Base-by-base conservation (phyloP, 2,888 invertebrate genomes). In the Colletes collaris region DNA sequence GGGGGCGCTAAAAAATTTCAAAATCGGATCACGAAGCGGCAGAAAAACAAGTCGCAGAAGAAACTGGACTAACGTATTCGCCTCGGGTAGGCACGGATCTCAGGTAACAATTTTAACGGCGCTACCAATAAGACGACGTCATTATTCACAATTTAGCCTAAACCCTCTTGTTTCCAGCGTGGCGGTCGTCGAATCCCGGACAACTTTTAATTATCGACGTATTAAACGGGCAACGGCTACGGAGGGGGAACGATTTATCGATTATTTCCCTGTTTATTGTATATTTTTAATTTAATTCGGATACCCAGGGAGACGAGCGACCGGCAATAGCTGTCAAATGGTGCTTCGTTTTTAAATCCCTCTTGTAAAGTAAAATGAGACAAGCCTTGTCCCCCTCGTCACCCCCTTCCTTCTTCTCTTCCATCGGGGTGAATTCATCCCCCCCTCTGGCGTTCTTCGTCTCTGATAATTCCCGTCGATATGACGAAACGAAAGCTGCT, bases 221-320 rank as follows among this genome's bases (percentile, higher is more conserved):
- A 90, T 91, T 91, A 79, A 72, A 68, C 70, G 73, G 78, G 73
- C 16, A 16, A 60, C 58, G 81, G 64, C 84, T 27, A 27, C 27
- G 53, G 73, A 67, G 66, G 75, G 71, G 74, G 74, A 75, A 77
- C 66, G 70, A 59, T 91, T 27, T 92, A 92, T 92, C 91, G 92
- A 92, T 92, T 92, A 91, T 92, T 89, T 90, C 87, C 91, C 90
- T 91, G 92, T 92, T 92, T 92, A 92, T 92, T 91, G 92, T 92
- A 92, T 92, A 92, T 92, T 92, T 92, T 91, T 92, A 89, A 92
- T 92, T 92, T 92, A 92, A 92, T 92, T 92, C 91, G 81, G 75
- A 76, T 84, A 50, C 70, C 58, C 74, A 56, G 79, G 60, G 69
- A 78, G 79, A 68, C 70, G 79, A 73, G 70, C 75, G 60, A 76